Conservation (phyloP, 2,797 vertebrate species). For the Pterois miles region DNA sequence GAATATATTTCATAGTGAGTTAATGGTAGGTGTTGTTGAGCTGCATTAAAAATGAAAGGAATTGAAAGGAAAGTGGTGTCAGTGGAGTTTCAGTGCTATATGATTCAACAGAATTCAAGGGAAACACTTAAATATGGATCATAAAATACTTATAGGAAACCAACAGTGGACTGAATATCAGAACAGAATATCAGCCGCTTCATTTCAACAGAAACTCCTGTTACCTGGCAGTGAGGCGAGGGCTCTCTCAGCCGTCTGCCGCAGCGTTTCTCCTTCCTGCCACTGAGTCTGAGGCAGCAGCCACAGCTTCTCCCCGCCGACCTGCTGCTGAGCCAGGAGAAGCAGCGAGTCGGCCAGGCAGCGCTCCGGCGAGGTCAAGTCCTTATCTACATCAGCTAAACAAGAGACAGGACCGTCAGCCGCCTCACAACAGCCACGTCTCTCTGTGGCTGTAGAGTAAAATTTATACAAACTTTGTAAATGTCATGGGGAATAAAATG, state of each 20-base stretch:
- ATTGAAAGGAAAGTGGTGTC: neutral
- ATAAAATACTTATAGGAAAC: neutral
- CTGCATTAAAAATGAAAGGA: neutral
- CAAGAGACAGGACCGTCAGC: conserved; percentile 31
- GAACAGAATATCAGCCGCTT: neutral
- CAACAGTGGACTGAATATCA: neutral
- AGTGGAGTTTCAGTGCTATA: neutral
- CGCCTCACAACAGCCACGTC: neutral
- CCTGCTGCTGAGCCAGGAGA: conserved; percentile 88
- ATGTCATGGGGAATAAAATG: conserved; percentile 52
- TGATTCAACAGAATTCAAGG: neutral
- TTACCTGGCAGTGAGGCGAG: conserved; percentile 86
- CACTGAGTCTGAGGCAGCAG: conserved; percentile 91
- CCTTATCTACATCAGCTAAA: conserved; percentile 84
- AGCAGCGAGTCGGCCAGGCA: conserved; percentile 88
- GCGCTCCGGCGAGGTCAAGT: conserved; percentile 82
- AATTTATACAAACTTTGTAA: conserved; percentile 36
- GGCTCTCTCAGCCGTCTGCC: conserved; percentile 89
- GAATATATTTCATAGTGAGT: neutral
- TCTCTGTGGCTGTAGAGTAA: neutral
- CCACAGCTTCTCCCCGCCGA: conserved; percentile 88
- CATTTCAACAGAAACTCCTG: neutral
- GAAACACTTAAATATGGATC: neutral
- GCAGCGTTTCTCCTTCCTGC: conserved; percentile 91
- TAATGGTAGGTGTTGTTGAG: neutral